Conservation (phyloP, 2,797 vertebrate species). For the Crax fasciolata region DNA sequence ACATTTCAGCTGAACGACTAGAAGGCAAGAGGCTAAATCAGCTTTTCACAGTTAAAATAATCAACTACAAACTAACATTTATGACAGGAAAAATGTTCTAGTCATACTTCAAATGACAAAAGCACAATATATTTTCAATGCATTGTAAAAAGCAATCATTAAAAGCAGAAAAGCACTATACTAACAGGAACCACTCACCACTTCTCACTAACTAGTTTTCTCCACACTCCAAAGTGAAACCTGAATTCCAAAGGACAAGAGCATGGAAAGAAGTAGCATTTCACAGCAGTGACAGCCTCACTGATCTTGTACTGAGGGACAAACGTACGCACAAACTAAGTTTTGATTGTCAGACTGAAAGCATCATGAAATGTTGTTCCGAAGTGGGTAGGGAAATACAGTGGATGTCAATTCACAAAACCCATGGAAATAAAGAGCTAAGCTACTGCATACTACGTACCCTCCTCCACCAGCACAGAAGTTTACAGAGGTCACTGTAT, state of each 20-base stretch:
- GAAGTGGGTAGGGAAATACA: rapidly evolving
- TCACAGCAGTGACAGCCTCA: not conserved
- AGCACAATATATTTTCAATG: not conserved
- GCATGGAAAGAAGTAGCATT: not conserved
- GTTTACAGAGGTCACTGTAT: not conserved
- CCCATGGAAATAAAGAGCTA: not conserved
- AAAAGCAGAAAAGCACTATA: not conserved
- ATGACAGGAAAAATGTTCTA: rapidly evolving
- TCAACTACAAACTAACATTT: not conserved
- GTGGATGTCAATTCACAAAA: not conserved
- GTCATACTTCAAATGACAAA: not conserved
- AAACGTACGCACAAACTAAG: not conserved
- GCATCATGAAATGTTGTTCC: not conserved
- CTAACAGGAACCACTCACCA: not conserved
- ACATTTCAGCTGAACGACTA: not conserved
- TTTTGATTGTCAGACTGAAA: not conserved
- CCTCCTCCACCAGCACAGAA: not conserved
- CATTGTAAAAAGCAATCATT: not conserved
- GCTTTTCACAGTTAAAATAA: not conserved
- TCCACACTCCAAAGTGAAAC: not conserved
- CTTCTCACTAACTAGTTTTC: not conserved
- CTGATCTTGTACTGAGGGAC: not conserved
- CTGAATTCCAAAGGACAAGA: not conserved
- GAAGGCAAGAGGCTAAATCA: not conserved
- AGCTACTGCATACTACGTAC: not conserved